phyloP scores from a whole-genome alignment of 2,113 vertebrate species.

The Capreolus pygargus region DNA sequence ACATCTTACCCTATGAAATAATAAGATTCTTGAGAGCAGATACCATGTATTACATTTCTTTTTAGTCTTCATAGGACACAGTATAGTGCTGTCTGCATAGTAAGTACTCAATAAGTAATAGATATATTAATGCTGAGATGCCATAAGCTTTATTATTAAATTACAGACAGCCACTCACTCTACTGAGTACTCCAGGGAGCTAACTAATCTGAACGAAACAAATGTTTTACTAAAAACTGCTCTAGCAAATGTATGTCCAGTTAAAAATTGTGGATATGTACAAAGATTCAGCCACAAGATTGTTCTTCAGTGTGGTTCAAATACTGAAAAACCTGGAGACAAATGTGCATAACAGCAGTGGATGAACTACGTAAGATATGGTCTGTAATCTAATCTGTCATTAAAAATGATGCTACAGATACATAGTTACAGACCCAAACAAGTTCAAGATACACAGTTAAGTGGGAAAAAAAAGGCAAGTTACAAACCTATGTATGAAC shows the following conservation, averaged over 20 bases:
- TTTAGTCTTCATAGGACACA: conserved; percentile 9
- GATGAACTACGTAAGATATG: not conserved
- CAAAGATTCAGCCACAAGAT: not conserved
- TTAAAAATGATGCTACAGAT: not conserved
- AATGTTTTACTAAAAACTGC: not conserved
- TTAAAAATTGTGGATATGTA: not conserved
- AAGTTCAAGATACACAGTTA: not conserved
- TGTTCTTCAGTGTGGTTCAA: not conserved
- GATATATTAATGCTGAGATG: not conserved
- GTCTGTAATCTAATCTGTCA: not conserved
- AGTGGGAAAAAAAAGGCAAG: not conserved
- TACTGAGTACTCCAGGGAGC: not conserved
- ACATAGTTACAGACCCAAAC: not conserved
- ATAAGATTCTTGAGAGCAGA: conserved; percentile 5
- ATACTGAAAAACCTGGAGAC: not conserved
- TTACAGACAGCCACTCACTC: not conserved
- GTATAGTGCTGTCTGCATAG: not conserved
- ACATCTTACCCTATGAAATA: not conserved
- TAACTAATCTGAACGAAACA: not conserved
- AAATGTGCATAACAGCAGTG: not conserved
- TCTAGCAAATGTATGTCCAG: not conserved
- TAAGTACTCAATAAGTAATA: not conserved
- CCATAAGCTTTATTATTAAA: not conserved
- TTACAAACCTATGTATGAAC: not conserved
- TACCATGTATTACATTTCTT: not conserved